Conservation (phyloP, 2,113 vertebrate species). For the Euleptes europaea region DNA sequence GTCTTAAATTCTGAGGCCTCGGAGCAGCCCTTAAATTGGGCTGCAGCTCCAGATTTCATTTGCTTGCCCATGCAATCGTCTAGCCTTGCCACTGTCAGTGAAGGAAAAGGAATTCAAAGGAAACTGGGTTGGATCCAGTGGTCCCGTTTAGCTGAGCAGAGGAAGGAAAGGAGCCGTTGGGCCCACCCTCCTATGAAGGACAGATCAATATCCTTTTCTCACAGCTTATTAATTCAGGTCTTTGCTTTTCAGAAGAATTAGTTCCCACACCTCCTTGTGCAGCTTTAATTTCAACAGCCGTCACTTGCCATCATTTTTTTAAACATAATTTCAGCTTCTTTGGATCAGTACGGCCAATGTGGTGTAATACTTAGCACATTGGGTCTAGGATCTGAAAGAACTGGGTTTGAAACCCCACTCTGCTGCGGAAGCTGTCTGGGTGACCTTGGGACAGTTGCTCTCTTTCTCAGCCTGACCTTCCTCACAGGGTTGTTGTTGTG, state of each 20-base stretch:
- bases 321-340: no score
- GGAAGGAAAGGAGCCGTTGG: no score
- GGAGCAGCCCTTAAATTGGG: no score
- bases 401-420: no score
- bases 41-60: background rate
- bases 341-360: no score
- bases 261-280: background rate
- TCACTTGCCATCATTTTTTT: background rate
- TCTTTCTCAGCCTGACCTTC: no score
- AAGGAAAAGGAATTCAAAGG: background rate
- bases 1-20: background rate
- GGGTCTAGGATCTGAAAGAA: background rate
- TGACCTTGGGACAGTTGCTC: no score
- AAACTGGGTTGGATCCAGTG: background rate
- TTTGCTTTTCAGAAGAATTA: background rate
- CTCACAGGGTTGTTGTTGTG: no score
- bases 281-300: background rate
- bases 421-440: no score
- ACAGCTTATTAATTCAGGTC: background rate
- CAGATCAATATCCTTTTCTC: no score
- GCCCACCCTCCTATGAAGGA: no score
- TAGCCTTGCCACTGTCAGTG: background rate
- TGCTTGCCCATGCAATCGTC: background rate
- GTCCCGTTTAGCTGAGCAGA: no score
- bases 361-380: background rate